Evolutionary conservation across 2,113 vertebrate species (phyloP).

Genomic region (Mustela lutreola): DNA sequence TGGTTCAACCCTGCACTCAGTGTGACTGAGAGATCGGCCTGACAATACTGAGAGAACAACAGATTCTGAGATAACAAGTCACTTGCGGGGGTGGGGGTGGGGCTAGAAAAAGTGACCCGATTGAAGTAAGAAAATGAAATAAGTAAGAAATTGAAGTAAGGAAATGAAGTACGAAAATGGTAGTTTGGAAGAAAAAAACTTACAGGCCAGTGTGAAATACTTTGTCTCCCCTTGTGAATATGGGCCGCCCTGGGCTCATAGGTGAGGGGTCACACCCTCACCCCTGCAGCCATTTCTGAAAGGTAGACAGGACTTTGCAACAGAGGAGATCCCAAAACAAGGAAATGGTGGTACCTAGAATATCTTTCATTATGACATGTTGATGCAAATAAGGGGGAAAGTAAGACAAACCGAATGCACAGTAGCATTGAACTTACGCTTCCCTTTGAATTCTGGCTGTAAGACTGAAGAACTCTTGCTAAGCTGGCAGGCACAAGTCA

Average conservation of each 20-base stretch:
- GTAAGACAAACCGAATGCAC: neutral
- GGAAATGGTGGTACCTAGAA: neutral
- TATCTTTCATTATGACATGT: neutral
- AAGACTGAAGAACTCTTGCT: neutral
- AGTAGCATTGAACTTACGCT: rapidly evolving
- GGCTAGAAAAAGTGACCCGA: neutral
- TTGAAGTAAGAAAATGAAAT: neutral
- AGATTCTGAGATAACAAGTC: neutral
- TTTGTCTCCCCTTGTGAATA: neutral
- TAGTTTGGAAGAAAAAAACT: neutral
- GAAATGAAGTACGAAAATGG: neutral
- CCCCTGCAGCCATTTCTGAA: neutral
- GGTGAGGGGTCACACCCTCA: rapidly evolving
- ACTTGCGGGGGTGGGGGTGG: neutral
- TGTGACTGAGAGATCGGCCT: neutral
- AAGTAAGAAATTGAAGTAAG: neutral
- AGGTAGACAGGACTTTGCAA: neutral
- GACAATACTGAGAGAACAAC: neutral
- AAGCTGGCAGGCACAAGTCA: neutral
- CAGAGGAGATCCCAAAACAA: neutral
- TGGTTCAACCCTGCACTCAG: rapidly evolving
- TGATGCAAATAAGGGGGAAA: neutral
- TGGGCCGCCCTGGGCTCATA: rapidly evolving
- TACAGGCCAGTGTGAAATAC: neutral
- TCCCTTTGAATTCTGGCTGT: neutral